Evolutionary conservation across 53 echinoderm and acorn worm species (phyloP).

Genomic region (Henricia sp.): DNA sequence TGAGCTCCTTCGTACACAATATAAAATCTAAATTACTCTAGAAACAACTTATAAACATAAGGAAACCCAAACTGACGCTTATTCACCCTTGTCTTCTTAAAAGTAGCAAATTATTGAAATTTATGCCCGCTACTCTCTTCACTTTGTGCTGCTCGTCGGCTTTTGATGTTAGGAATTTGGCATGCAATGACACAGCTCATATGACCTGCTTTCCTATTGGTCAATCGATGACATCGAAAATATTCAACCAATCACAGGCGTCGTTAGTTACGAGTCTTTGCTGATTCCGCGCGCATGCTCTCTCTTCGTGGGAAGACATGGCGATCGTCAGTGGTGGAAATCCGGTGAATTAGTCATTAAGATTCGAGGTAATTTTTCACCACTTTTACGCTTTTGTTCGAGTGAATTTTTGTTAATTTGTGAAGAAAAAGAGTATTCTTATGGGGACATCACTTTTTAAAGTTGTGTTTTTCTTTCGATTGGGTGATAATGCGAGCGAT

Average conservation of each 20-base stretch:
- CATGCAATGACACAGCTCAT: slow-evolving; percentile 27
- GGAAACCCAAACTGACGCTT: neutral
- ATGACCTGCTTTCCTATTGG: slow-evolving; percentile 63
- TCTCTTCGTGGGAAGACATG: slow-evolving; percentile 69
- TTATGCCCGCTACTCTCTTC: neutral
- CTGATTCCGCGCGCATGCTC: slow-evolving; percentile 60
- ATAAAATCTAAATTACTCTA: neutral
- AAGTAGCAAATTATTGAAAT: slow-evolving; percentile 11
- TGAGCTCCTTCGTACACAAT: neutral
- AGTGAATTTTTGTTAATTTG: too few relatives aligned
- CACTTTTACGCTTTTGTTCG: neutral
- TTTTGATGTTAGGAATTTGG: slow-evolving; percentile 69
- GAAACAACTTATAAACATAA: neutral
- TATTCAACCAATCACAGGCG: slow-evolving; percentile 65
- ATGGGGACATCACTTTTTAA: too few relatives aligned
- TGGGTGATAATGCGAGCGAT: neutral
- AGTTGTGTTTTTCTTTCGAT: too few relatives aligned
- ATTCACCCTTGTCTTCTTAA: neutral
- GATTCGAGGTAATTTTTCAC: slow-evolving; percentile 8
- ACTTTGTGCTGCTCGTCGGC: slow-evolving; percentile 31
- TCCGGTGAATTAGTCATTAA: slow-evolving; percentile 16
- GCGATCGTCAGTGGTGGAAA: slow-evolving; percentile 68
- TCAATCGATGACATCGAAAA: slow-evolving; percentile 26
- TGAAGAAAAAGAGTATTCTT: too few relatives aligned
- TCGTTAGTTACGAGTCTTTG: slow-evolving; percentile 50